Evolutionary conservation across 2,888 invertebrate species (phyloP).

Genomic region (Brachyopa scutellaris): DNA sequence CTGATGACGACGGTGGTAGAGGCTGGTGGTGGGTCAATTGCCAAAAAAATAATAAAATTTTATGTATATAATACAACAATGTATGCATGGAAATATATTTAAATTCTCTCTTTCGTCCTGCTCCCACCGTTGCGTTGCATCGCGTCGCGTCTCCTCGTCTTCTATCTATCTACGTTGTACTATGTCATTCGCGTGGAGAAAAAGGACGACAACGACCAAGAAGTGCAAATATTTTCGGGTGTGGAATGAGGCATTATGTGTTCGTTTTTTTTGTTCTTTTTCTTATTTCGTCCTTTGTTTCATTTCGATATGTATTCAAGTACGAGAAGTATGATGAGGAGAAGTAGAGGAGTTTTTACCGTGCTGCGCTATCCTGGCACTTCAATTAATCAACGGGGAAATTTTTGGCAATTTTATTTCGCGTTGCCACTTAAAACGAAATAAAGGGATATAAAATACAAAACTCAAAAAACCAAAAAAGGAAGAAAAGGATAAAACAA

Average conservation of each 20-base stretch:
- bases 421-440: constrained; percentile 70
- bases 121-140: not conserved
- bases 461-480: constrained; percentile 46
- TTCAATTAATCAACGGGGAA: constrained; percentile 72
- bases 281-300: constrained; percentile 64
- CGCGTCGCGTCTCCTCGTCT: not conserved
- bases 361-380: constrained; percentile 68
- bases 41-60: constrained; percentile 68
- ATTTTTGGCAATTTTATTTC: constrained; percentile 72
- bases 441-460: constrained; percentile 64
- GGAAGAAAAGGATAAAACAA: constrained; percentile 53
- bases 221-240: constrained; percentile 69
- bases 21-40: constrained; percentile 36
- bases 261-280: constrained; percentile 27
- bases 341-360: constrained; percentile 15
- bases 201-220: constrained; percentile 64
- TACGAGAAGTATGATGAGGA: not conserved
- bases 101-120: constrained; percentile 32
- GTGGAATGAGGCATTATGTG: constrained; percentile 62
- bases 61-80: constrained; percentile 39
- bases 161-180: constrained; percentile 48
- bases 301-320: constrained; percentile 63
- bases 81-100: constrained; percentile 65
- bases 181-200: constrained; percentile 54
- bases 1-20: constrained; percentile 32